Evolutionary conservation across 2,113 vertebrate species (phyloP).

Genomic region (Motacilla tschutschensis): DNA sequence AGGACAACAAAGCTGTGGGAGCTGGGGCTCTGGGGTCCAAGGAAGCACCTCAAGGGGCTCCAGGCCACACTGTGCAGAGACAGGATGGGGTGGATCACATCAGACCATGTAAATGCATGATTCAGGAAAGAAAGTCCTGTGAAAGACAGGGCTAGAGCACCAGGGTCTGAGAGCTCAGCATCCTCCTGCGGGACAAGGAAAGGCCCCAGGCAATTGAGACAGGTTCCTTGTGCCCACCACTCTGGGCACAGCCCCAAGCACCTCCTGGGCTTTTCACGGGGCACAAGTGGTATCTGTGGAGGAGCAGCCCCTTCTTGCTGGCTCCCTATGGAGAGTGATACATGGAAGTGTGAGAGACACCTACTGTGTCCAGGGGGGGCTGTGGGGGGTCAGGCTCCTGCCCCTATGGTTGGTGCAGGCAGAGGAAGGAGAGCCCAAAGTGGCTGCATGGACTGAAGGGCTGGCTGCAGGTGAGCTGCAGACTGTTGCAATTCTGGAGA

Average conservation of each 20-base stretch:
- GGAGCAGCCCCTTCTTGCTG: no score
- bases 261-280: rapidly evolving
- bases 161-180: background rate
- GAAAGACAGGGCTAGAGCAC: conserved; percentile 62
- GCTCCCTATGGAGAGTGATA: background rate
- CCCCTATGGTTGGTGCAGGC: background rate
- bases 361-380: background rate
- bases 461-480: background rate
- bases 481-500: background rate
- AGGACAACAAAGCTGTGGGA: background rate
- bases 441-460: background rate
- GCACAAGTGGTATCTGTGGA: background rate
- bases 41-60: background rate
- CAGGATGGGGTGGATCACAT: rapidly evolving
- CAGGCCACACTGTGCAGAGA: background rate
- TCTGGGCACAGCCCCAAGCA: no score
- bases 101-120: conserved; percentile 9
- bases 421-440: background rate
- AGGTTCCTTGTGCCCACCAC: no score
- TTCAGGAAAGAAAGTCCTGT: conserved; percentile 46
- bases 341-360: background rate
- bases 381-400: background rate
- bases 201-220: rapidly evolving
- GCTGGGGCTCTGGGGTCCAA: no score
- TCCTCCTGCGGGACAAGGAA: background rate